Base-by-base conservation (phyloP, 1,140 invertebrate genomes). In the Dufourea novaeangliae region DNA sequence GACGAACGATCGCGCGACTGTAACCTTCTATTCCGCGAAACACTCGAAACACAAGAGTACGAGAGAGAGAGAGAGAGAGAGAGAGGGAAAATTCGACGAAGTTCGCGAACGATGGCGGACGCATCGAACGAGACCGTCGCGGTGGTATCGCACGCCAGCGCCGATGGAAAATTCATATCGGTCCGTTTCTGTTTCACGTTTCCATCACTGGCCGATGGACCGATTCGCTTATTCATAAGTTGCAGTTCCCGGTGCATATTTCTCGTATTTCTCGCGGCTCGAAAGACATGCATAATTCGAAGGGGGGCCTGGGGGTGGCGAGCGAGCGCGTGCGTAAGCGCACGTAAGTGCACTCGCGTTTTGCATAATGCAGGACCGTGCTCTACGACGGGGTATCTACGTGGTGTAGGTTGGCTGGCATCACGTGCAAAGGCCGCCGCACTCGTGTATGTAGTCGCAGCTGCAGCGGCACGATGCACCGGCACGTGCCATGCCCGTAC, bases 161-260 rank as follows among this genome's bases (percentile, higher is more conserved):
- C 25, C 54, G 54, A 56, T 69, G 71, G 75, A 81, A 78, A 81
- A 84, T 80, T 76, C 61, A 84, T 68, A 61, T 41, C 50, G 68
- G 17, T 44, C 46, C 50, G 59, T 25, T 57, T 29, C 64, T 22
- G 37, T 41, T 70, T 57, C 57, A 57, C 52, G 52, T 57, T 70
- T 70, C 34, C 52, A 57, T 70, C 34, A 29, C 17, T n/a, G 0
- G 52, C 25, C 34, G 32, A 59, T 70, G 67, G 52, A 56, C 37
- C 52, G 34, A 29, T 22, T 57, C 27, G 8, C 41, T 34, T 72
- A 72, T 72, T 72, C 70, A 59, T 46, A 44, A 44, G 39, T 39
- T 22, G n/a, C 27, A 14, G 46, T 50, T n/a, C 54, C 8, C 3
- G 27, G 32, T 20, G 20, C 44, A n/a, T 46, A n/a, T 46, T 46